Evolutionary conservation across 1,140 invertebrate species (phyloP).

Genomic region (Drosophila mojavensis): DNA sequence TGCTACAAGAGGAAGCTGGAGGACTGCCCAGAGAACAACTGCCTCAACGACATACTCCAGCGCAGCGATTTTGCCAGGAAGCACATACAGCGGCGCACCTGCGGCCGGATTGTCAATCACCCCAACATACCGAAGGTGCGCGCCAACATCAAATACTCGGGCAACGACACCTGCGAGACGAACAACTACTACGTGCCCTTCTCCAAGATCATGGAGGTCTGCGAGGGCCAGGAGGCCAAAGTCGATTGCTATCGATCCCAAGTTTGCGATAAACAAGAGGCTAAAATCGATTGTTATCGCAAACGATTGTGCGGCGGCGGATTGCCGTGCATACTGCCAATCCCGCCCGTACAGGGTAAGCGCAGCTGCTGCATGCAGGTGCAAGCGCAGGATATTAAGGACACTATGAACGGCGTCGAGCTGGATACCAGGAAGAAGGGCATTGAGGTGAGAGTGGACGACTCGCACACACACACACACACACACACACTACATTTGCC

Average conservation of each 20-base stretch:
- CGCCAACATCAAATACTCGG: conserved; percentile 80
- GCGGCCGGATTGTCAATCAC: conserved; percentile 72
- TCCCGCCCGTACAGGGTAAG: conserved; percentile 32
- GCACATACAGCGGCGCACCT: conserved; percentile 70
- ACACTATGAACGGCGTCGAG: conserved; percentile 78
- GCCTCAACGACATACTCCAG: conserved; percentile 66
- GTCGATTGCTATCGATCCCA: conserved; percentile 71
- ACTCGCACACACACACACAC: background rate
- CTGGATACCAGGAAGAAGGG: conserved; percentile 71
- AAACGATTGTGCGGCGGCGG: conserved; percentile 51
- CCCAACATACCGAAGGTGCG: conserved; percentile 75
- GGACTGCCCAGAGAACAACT: conserved; percentile 30
- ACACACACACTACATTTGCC: background rate
- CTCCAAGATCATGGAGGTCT: conserved; percentile 71
- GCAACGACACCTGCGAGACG: conserved; percentile 69
- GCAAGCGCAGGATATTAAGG: conserved; percentile 61
- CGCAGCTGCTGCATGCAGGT: conserved; percentile 75
- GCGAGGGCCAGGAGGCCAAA: conserved; percentile 56
- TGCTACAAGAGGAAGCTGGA: conserved; percentile 31
- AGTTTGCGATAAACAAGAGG: conserved; percentile 45
- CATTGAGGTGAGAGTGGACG: conserved; percentile 66
- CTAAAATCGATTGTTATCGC: conserved; percentile 71
- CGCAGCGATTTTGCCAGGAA: conserved; percentile 71
- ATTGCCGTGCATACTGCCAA: conserved; percentile 5
- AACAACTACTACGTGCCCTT: conserved; percentile 76